A percentile compares a stretch with the other conserved stretches of the same genome.
Evolutionary conservation across 2,797 vertebrate species (phyloP).

Genomic region (Enteromius fasciolatus): DNA sequence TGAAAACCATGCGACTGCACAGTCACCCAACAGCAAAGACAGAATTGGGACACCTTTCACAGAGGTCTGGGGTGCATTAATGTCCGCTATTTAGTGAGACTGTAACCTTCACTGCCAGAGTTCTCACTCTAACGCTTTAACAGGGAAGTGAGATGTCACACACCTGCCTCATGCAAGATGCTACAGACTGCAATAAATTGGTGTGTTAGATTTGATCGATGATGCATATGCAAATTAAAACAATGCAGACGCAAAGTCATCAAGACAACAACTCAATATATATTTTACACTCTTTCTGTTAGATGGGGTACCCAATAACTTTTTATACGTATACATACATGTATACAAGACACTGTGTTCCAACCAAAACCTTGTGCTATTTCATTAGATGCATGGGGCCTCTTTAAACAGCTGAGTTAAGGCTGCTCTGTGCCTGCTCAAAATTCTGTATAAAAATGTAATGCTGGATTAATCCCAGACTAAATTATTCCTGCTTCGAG

Average conservation of each 20-base stretch:
- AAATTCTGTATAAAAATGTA: not conserved
- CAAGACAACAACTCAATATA: not conserved
- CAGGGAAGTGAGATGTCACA: conserved; percentile 60
- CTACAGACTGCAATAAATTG: not conserved
- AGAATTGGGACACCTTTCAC: conserved; percentile 43
- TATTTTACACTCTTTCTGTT: not conserved
- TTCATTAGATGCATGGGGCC: not conserved
- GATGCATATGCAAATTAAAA: not conserved
- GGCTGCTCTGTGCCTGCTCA: not conserved
- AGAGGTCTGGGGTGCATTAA: conserved; percentile 21
- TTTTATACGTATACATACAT: not conserved
- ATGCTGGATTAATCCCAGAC: not conserved
- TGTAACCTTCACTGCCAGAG: conserved; percentile 63
- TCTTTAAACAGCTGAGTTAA: not conserved
- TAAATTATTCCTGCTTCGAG: not conserved
- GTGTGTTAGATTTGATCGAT: not conserved
- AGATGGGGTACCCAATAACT: not conserved
- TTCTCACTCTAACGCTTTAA: conserved; percentile 67
- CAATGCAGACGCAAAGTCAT: not conserved
- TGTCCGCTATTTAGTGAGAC: conserved; percentile 55
- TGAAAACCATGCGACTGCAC: not conserved
- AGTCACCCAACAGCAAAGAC: conserved; percentile 22
- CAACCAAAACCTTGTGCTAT: not conserved
- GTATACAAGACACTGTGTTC: not conserved
- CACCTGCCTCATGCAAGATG: conserved; percentile 38